Evolutionary conservation across 2,888 invertebrate genomes (phyloP).

Genomic region (Heliconius hortense): DNA sequence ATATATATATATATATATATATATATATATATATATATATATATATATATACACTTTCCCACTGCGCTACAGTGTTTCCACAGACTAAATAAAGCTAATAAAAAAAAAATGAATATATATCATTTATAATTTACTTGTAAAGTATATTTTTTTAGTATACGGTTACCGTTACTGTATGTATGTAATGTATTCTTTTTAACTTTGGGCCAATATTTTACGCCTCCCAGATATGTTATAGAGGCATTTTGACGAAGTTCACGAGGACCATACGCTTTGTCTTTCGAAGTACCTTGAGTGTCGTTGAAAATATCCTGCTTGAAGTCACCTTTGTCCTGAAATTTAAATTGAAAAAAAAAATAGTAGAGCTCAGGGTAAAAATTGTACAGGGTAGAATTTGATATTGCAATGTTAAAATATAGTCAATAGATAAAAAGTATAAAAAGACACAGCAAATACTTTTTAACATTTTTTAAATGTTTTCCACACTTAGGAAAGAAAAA

Average conservation of each 20-base stretch:
- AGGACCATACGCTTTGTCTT: constrained; percentile 57
- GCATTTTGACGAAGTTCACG: constrained; percentile 43
- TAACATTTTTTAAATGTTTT: too few relatives aligned
- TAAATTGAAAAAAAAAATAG: background rate
- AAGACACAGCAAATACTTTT: too few relatives aligned
- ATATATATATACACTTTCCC: too few relatives aligned
- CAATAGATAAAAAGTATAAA: too few relatives aligned
- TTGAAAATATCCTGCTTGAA: constrained; percentile 56
- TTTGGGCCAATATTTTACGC: background rate
- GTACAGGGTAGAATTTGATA: too few relatives aligned
- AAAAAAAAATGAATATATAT: too few relatives aligned
- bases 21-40: too few relatives aligned
- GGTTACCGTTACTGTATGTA: background rate
- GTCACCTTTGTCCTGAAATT: constrained; percentile 59
- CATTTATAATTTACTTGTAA: background rate
- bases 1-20: too few relatives aligned
- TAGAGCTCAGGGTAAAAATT: background rate
- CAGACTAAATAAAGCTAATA: too few relatives aligned
- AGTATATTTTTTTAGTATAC: background rate
- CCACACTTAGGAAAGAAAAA: too few relatives aligned
- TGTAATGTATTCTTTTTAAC: background rate
- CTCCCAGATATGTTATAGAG: background rate
- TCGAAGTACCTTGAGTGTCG: constrained; percentile 57
- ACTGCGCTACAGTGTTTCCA: too few relatives aligned
- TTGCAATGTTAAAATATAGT: too few relatives aligned